Percentiles rank a stretch among this genome's conserved stretches.
Conservation (phyloP, 1,140 invertebrate species). For the Danaus plexippus region DNA sequence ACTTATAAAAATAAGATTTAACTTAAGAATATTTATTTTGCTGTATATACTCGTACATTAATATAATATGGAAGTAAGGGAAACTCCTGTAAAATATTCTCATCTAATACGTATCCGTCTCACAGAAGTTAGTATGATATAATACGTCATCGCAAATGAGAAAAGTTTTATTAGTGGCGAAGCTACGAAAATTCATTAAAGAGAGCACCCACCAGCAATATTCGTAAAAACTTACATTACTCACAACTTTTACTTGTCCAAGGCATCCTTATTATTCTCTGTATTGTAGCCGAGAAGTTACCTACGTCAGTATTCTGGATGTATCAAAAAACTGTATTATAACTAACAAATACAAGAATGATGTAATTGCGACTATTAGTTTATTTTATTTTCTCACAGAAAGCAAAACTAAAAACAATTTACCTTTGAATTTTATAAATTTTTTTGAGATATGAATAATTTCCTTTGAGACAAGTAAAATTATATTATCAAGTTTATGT, state of each 20-base stretch:
- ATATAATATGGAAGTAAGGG: conserved; percentile 5
- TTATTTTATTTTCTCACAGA: too few relatives aligned
- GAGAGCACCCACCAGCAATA: conserved; percentile 18
- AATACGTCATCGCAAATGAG: conserved; percentile 31
- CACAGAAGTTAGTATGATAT: conserved; percentile 23
- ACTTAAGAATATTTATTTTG: background rate
- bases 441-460: too few relatives aligned
- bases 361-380: too few relatives aligned
- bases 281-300: background rate
- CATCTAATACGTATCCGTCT: conserved; percentile 17
- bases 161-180: conserved; percentile 30
- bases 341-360: too few relatives aligned
- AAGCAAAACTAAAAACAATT: too few relatives aligned
- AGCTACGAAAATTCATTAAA: conserved; percentile 35
- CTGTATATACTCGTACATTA: background rate
- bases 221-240: conserved; percentile 22
- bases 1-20: background rate
- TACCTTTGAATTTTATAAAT: too few relatives aligned
- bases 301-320: background rate
- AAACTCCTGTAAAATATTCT: background rate
- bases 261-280: conserved; percentile 1
- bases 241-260: background rate
- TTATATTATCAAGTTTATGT: too few relatives aligned
- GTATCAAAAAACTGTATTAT: too few relatives aligned
- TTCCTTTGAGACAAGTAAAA: too few relatives aligned